Conservation (phyloP, 2,888 invertebrate species). For the Anarsia innoxiella region DNA sequence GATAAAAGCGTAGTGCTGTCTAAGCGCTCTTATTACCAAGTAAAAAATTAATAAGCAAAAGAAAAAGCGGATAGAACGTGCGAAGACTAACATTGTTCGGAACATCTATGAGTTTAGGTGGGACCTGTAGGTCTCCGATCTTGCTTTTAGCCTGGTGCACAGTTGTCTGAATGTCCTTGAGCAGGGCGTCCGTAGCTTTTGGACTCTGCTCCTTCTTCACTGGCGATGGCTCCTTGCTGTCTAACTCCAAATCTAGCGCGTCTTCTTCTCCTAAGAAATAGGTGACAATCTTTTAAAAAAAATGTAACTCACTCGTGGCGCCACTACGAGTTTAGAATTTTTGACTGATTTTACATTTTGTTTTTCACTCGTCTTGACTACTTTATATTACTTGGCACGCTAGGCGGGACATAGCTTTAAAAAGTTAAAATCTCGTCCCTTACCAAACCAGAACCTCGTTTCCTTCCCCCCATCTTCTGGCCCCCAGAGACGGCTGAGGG, state of each 20-base stretch:
- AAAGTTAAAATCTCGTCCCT: no score
- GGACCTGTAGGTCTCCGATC: constrained; percentile 79
- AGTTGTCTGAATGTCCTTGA: constrained; percentile 73
- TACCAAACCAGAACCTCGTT: constrained; percentile 64
- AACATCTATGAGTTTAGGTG: constrained; percentile 45
- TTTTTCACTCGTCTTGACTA: no score
- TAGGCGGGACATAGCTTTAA: no score
- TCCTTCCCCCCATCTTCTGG: constrained; percentile 42
- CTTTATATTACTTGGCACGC: no score
- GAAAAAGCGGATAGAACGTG: constrained; percentile 61
- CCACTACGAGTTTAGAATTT: no score
- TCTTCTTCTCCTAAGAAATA: constrained; percentile 63
- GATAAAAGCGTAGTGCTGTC: no score
- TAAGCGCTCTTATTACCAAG: constrained; percentile 1
- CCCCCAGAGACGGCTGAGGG: constrained; percentile 64
- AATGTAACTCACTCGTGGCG: no score
- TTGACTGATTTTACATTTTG: no score
- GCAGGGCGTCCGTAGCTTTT: constrained; percentile 48
- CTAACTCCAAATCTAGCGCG: constrained; percentile 41
- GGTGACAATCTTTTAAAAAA: no score
- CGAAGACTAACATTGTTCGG: constrained; percentile 53
- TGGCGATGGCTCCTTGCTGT: constrained; percentile 19
- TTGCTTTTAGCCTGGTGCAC: constrained; percentile 76
- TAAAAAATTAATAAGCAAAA: constrained; percentile 9
- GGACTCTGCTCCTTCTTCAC: constrained; percentile 46